Evolutionary conservation across 2,888 invertebrate species (phyloP), one percentile per base, ranked within the genome.

Genomic region (Eudasyphora cyanicolor): DNA sequence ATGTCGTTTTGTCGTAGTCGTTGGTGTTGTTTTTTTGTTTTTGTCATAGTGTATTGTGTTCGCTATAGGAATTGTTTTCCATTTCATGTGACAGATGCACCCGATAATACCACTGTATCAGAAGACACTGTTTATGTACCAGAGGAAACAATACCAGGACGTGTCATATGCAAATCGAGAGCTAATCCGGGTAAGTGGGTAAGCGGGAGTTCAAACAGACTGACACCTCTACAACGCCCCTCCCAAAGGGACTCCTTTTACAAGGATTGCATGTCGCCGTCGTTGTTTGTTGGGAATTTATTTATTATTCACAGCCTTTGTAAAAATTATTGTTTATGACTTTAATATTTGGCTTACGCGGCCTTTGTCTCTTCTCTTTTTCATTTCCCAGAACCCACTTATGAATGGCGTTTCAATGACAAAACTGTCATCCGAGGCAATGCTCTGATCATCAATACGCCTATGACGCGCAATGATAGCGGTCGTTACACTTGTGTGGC

Each of bases 401-500:
- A 90, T 79, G 89, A 91, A 83, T 92, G 92, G 94, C 87, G 87
- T 79, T 91, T 89, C 84, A 89, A 90, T 82, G 90, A 91, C 82
- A 89, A 89, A 87, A 90, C 90, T 75, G 88, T 90, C 60, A 89
- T 88, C 78, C 89, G 88, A 79, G 91, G 90, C 87, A 91, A 90
- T 79, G 88, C 89, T 64, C 92, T 96, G 81, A 93, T 94, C 83
- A 93, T 96, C 86, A 94, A 94, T 86, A 94, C 94, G n/a, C 93
- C 95, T 0, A 94, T 96, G 85, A 93, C 94, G 78, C 93, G 96
- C 86, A 93, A 94, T 10, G 95, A 96, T 87, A 95, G 94, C 35
- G 97, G 97, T 0, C 94, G 94, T 80, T 97, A 97, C 90, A 93
- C 95, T 62, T 98, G 98, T 90, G 94, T 95, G 86, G 96, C 96